These are phyloP conservation scores for Tuta absoluta DNA, from an alignment of 2,888 invertebrate genomes.

Conservation along the genomic window DNA sequence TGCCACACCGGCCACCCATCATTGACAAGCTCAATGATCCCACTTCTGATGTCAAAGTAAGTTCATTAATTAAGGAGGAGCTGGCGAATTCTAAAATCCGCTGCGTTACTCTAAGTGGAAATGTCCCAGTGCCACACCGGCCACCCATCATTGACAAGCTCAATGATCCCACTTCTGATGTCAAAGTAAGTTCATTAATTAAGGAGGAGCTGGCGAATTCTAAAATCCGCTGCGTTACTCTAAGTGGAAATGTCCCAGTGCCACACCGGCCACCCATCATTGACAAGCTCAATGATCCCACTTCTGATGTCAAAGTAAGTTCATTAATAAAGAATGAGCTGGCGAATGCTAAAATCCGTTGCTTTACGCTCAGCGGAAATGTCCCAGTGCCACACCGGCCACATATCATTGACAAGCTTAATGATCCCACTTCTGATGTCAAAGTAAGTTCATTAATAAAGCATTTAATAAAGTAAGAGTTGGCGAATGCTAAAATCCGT, in stretches of 20 bases:
- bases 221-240: conserved; percentile 83
- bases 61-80: conserved; percentile 79
- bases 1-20: conserved; percentile 85
- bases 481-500: conserved; percentile 70
- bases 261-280: conserved; percentile 86
- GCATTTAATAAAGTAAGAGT: too few relatives aligned
- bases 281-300: conserved; percentile 85
- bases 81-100: too few relatives aligned
- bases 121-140: conserved; percentile 86
- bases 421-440: conserved; percentile 80
- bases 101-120: conserved; percentile 82
- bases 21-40: conserved; percentile 87
- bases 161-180: conserved; percentile 82
- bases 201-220: conserved; percentile 84
- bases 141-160: conserved; percentile 86
- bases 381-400: conserved; percentile 87
- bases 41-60: conserved; percentile 78
- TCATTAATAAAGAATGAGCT: conserved; percentile 80
- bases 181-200: conserved; percentile 75
- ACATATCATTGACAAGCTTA: conserved; percentile 86
- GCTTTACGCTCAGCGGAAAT: conserved; percentile 82
- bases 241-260: conserved; percentile 84
- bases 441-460: conserved; percentile 70
- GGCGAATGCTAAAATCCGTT: conserved; percentile 74
- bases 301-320: conserved; percentile 77